Percentiles rank a stretch among this genome's conserved stretches.
Evolutionary conservation across 2,113 vertebrate species (phyloP).

Genomic region (Barnardius zonarius): DNA sequence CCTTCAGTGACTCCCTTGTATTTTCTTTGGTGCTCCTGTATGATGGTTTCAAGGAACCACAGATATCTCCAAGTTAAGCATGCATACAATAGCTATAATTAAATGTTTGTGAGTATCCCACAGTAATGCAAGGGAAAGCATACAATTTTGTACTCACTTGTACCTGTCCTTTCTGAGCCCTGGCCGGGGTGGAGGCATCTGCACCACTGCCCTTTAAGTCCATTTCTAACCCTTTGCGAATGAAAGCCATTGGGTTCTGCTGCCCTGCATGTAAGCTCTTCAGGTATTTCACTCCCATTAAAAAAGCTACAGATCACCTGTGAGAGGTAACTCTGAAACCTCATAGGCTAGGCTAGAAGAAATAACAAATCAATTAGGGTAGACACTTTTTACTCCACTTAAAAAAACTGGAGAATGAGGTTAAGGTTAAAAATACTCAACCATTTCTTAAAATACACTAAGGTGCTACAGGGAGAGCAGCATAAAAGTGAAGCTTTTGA

Average conservation of each 20-base stretch:
- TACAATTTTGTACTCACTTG: slow-evolving; percentile 29
- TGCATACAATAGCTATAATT: slow-evolving; percentile 61
- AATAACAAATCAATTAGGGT: not conserved
- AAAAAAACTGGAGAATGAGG: not conserved
- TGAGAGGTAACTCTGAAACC: not conserved
- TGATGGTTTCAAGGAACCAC: slow-evolving; percentile 47
- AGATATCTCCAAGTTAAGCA: slow-evolving; percentile 52
- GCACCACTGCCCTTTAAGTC: not conserved
- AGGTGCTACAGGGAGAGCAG: not conserved
- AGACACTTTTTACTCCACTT: not conserved
- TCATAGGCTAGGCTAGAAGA: not conserved
- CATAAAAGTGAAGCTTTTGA: not conserved
- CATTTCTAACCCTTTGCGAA: not conserved
- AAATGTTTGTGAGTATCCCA: slow-evolving; percentile 62
- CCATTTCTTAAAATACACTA: not conserved
- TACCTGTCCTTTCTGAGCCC: not conserved
- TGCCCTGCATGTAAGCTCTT: not conserved
- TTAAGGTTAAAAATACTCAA: not conserved
- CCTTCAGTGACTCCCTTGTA: slow-evolving; percentile 59
- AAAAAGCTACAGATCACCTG: not conserved
- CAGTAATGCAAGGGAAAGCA: slow-evolving; percentile 49
- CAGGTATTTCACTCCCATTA: not conserved
- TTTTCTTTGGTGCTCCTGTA: slow-evolving; percentile 48
- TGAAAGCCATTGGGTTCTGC: not conserved
- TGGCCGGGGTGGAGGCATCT: not conserved